Evolutionary conservation across 1,140 invertebrate genomes (phyloP).

Genomic region (Drosophila ogumai): DNA sequence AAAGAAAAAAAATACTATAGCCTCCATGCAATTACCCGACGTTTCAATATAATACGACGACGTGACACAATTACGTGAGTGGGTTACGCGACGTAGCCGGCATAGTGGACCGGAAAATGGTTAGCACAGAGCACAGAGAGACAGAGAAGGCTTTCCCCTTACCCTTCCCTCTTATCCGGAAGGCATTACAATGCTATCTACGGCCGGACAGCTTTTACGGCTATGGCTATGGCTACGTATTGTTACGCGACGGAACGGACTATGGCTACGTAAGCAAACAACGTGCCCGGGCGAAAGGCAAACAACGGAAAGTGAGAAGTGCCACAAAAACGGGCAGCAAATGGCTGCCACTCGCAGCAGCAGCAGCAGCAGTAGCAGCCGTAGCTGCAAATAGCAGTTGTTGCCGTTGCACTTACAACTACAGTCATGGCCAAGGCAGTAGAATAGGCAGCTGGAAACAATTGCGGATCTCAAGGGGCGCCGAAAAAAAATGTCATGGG

Average conservation of each 20-base stretch:
- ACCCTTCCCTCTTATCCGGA: neutral
- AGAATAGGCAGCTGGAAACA: neutral
- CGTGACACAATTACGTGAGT: conserved; percentile 48
- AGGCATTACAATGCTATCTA: conserved; percentile 39
- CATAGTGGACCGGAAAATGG: conserved; percentile 14
- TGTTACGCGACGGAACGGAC: conserved; percentile 20
- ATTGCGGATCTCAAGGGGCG: conserved; percentile 1
- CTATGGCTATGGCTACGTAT: conserved; percentile 14
- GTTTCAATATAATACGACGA: conserved; percentile 41
- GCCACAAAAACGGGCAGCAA: conserved; percentile 45
- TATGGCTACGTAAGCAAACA: conserved; percentile 35
- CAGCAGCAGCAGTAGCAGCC: conserved; percentile 1
- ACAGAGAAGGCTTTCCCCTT: neutral
- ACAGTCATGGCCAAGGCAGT: conserved; percentile 36
- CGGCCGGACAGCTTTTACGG: conserved; percentile 29
- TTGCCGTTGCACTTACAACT: conserved; percentile 16
- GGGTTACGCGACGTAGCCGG: conserved; percentile 28
- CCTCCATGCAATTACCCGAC: conserved; percentile 29
- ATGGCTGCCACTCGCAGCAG: conserved; percentile 46
- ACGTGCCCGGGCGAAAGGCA: conserved; percentile 30
- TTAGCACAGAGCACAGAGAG: neutral
- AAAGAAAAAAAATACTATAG: neutral
- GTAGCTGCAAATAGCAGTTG: conserved; percentile 10
- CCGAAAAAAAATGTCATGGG: neutral
- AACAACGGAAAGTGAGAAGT: conserved; percentile 57